Base-by-base conservation (phyloP, 2,888 invertebrate genomes). In the Drosophila nigritarsus region DNA sequence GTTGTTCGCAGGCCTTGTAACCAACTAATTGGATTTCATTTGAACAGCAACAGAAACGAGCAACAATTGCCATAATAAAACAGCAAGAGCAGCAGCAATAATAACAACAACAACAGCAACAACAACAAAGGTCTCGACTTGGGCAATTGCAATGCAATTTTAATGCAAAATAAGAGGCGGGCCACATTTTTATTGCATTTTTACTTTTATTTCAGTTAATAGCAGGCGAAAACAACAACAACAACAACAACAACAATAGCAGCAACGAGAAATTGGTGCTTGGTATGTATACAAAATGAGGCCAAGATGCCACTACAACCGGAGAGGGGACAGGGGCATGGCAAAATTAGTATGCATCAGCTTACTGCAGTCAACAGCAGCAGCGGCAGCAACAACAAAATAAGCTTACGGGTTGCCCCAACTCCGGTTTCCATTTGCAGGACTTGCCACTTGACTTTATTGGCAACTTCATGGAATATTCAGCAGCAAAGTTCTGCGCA, bases 271-370 rank as follows among this genome's bases (percentile, higher is more conserved):
- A 90, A 91, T 91, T 90, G 92, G 89, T 91, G 90, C 92, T 91
- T 91, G 89, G 82, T 88, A 92, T 92, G 92, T 91, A 92, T 92
- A 87, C 90, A 83, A 88, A 91, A 91, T 91, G 83, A 89, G 74
- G 84, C 73, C 75, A 76, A 87, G 89, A 84, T 79, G 73, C 79
- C 82, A 83, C 85, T 85, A 84, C 85, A 88, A 45, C n/a, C 11
- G 38, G n/a, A 11, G 34, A 9, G 5, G 53, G 49, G 27, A 60
- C 40, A 15, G 49, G 42, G n/a, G 38, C 18, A 48, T 24, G 50
- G 48, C 53, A 56, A 83, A 90, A 87, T 87, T 87, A 87, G 87
- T 90, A 87, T 87, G 90, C 87, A 90, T 67, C 87, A 83, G 73
- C 73, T 73, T 67, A 73, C 75, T 87, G 90, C 90, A 90, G 87